Percentiles rank a stretch among this genome's conserved stretches.
phyloP scores from a whole-genome alignment of 1,140 invertebrate species.

The Ceratoteleas bidentatus region DNA sequence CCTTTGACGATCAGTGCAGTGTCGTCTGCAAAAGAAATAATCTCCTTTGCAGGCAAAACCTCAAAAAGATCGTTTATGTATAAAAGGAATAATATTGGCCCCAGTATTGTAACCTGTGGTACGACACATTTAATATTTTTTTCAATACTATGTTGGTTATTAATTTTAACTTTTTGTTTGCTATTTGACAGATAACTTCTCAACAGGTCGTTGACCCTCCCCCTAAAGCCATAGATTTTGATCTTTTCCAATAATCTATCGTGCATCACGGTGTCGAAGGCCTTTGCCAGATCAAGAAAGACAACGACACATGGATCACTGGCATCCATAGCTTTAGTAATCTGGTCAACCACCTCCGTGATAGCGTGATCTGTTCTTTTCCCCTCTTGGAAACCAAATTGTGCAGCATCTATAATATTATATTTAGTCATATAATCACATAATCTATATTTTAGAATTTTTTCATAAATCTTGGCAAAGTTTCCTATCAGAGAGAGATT shows the following conservation, averaged over 20 bases:
- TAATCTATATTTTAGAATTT: slow-evolving; percentile 5
- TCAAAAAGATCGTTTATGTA: not conserved
- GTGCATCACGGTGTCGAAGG: not conserved
- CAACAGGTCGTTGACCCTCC: not conserved
- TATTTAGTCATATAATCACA: slow-evolving; percentile 1
- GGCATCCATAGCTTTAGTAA: not conserved
- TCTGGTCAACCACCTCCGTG: not conserved
- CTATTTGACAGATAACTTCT: not conserved
- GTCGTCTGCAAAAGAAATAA: not conserved
- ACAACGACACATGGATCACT: not conserved
- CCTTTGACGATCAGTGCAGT: not conserved
- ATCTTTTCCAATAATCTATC: not conserved
- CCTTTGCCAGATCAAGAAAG: not conserved
- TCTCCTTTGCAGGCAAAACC: not conserved
- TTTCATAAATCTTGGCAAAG: slow-evolving; percentile 23
- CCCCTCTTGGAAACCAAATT: slow-evolving; percentile 18
- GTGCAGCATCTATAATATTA: slow-evolving; percentile 3
- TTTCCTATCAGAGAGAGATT: slow-evolving; percentile 18
- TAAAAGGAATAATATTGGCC: not conserved
- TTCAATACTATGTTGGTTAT: not conserved
- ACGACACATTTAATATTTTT: not conserved
- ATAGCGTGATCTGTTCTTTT: slow-evolving; percentile 21
- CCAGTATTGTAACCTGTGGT: not conserved
- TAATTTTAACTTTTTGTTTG: not conserved
- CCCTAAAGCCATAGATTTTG: not conserved